Evolutionary conservation across 2,113 vertebrate genomes (phyloP).

Genomic region (Alethe castanea): DNA sequence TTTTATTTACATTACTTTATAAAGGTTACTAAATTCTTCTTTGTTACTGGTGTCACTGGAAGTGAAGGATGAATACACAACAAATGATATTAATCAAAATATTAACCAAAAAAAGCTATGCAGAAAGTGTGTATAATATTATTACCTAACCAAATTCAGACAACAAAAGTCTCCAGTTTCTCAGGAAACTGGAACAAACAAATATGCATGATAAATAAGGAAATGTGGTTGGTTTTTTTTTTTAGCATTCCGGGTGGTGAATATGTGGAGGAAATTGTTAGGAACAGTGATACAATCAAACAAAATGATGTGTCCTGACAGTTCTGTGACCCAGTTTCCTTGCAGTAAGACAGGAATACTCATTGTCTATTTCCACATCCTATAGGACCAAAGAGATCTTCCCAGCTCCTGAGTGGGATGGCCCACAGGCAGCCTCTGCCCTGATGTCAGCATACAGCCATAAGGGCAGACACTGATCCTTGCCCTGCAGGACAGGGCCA

Average conservation of each 20-base stretch:
- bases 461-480: background rate
- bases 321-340: background rate
- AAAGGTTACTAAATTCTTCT: background rate
- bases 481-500: background rate
- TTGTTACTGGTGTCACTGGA: background rate
- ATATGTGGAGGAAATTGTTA: background rate
- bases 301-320: background rate
- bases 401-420: background rate
- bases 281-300: background rate
- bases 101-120: background rate
- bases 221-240: background rate
- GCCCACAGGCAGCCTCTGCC: background rate
- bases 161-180: background rate
- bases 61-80: background rate
- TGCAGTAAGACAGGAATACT: background rate
- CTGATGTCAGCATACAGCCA: fast-evolving
- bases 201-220: background rate
- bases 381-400: background rate
- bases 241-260: background rate
- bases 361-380: background rate
- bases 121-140: background rate
- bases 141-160: background rate
- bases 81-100: background rate
- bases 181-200: background rate
- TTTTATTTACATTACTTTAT: background rate